These are phyloP conservation scores for Mustela nigripes DNA, from an alignment of 2,113 vertebrate genomes.

Conservation along the genomic window DNA sequence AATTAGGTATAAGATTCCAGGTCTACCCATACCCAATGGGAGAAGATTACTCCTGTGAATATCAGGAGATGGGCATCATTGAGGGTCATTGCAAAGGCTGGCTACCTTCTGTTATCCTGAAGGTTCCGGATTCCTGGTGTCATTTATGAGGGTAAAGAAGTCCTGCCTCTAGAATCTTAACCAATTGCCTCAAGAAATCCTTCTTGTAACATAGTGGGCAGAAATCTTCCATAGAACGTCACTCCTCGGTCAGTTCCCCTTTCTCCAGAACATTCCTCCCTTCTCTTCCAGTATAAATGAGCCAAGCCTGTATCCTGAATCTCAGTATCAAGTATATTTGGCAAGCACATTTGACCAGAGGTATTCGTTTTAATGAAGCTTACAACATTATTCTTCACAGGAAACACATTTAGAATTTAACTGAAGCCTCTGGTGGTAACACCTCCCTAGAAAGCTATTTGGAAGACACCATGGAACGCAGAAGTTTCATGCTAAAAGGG, in stretches of 20 bases:
- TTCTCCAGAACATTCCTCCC: neutral
- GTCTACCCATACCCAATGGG: neutral
- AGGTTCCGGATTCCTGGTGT: neutral
- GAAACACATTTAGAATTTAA: conserved; percentile 47
- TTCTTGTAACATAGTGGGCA: neutral
- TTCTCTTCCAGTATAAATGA: conserved; percentile 50
- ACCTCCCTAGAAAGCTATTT: conserved; percentile 23
- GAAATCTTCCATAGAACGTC: neutral
- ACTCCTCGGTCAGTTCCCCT: neutral
- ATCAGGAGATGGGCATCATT: neutral
- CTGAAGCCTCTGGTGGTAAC: neutral
- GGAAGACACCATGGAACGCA: neutral
- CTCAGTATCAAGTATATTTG: conserved; percentile 2
- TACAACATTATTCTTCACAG: neutral
- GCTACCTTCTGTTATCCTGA: neutral
- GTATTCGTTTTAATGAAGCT: neutral
- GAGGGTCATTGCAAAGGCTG: neutral
- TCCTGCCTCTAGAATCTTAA: neutral
- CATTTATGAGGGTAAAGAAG: neutral
- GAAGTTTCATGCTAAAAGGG: neutral
- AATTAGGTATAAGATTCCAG: neutral
- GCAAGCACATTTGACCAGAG: conserved; percentile 17
- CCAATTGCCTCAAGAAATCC: neutral
- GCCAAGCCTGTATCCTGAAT: neutral
- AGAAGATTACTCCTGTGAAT: neutral